phyloP scores from a whole-genome alignment of 2,113 vertebrate species.

The Carettochelys insculpta region DNA sequence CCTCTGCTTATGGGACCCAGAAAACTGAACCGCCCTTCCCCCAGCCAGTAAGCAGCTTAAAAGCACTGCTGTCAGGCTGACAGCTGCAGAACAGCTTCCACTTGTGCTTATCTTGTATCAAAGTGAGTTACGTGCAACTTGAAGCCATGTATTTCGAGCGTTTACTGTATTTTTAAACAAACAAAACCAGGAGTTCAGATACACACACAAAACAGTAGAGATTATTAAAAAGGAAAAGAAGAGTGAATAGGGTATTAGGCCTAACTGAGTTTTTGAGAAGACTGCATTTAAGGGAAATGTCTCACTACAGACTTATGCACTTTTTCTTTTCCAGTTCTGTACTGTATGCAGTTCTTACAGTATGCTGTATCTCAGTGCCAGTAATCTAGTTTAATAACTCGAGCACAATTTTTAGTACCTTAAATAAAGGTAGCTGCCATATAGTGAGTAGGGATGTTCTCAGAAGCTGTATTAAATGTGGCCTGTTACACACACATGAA shows the following conservation, averaged over 20 bases:
- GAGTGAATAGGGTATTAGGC: neutral
- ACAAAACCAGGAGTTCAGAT: neutral
- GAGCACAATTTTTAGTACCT: neutral
- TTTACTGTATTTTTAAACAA: too few species aligned
- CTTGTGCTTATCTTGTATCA: too few species aligned
- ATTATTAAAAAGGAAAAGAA: fast-evolving
- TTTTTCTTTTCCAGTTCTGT: neutral
- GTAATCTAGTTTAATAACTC: neutral
- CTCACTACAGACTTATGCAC: neutral
- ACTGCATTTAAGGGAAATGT: too few species aligned
- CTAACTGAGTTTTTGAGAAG: neutral
- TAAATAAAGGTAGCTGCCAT: neutral
- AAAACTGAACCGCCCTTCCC: too few species aligned
- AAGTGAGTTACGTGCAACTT: too few species aligned
- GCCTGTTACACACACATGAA: fast-evolving
- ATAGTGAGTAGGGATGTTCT: neutral
- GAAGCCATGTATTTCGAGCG: too few species aligned
- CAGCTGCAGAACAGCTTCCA: too few species aligned
- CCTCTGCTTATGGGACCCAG: too few species aligned
- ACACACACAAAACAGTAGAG: neutral
- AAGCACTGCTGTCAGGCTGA: too few species aligned
- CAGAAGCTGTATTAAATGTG: neutral
- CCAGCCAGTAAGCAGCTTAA: too few species aligned
- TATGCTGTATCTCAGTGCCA: neutral
- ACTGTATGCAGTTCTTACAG: neutral